Conservation (phyloP, 2,113 vertebrate species). For the Lagopus leucura region DNA sequence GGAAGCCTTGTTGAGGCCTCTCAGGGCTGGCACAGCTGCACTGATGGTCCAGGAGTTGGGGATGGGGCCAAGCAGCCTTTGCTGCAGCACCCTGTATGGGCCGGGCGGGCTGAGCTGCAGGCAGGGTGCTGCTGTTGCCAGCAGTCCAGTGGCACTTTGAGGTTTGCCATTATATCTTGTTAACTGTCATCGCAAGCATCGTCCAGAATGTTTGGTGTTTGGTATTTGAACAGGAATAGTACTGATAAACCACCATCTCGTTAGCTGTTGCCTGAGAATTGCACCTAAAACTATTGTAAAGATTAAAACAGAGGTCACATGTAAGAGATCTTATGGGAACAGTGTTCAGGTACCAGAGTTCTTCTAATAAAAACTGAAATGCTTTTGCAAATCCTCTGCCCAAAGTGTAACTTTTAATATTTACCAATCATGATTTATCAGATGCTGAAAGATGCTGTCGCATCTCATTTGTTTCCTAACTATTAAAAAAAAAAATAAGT, state of each 20-base stretch:
- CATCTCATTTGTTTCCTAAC: conserved; percentile 24
- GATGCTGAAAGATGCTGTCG: background rate
- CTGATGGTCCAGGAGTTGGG: background rate
- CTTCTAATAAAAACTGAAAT: conserved; percentile 7
- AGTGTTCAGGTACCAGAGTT: background rate
- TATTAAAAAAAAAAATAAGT: conserved; percentile 61
- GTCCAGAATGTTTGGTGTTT: background rate
- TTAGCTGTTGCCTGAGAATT: conserved; percentile 25
- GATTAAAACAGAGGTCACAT: background rate
- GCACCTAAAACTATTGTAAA: background rate
- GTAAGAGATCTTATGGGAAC: background rate
- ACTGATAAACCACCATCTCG: background rate
- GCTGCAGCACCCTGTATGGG: no score
- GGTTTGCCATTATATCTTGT: background rate
- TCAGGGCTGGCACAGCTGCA: no score
- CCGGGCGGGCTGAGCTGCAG: background rate
- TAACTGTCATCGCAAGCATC: background rate
- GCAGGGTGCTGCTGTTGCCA: background rate
- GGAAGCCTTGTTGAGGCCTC: background rate
- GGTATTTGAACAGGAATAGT: background rate
- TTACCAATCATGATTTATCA: conserved; percentile 11
- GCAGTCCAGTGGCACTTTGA: background rate
- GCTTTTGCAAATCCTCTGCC: background rate
- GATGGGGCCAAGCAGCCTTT: no score
- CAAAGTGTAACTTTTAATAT: background rate